Base-by-base conservation (phyloP, 2,113 vertebrate genomes). In the Orthonyx spaldingii region DNA sequence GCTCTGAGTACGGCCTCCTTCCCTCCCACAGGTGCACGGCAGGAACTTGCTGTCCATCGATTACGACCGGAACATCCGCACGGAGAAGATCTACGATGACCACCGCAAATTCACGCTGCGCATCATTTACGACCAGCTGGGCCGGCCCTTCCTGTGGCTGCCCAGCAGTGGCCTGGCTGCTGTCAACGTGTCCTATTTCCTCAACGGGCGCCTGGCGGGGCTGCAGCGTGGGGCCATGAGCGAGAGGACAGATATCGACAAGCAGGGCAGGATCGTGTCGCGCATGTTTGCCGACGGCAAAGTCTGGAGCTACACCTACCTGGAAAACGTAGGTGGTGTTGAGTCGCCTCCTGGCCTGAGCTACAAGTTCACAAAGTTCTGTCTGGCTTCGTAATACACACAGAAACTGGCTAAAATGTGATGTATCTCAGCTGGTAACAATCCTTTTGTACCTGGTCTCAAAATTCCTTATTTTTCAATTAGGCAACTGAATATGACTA, bases 261-360 rank as follows among this genome's bases (percentile, higher is more conserved):
- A 98, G 53, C 99, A 99, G 86, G 99, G 99, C 60, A 98, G 99
- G 90, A 98, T 99, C 46, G 87, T 99, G 70, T 99, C 99, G 0
- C 99, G 99, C 66, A 98, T 99, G 90, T 99, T 99, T 81, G 98
- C 99, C 4, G 99, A 99, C 6, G 99, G 99, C 46, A 99, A 99
- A 89, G 98, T 99, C 47, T 99, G 99, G 99, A 99, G 99, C 98
- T 99, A 99, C 97, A 99, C 99, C 90, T 99, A 99, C 93, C 98
- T 99, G 10, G 99, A 99, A 95, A 99, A 99, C 93, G 99, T 99
- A 96, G 96, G 98, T 97, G 44, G 20, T 30, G 79, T 1, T n/a
- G 20, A 5, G 83, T 71, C 33, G 2, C 49, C 23, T 46, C 46
- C 69, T 74, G 87, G 13, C 28, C 3, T 1, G 1, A 63, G 61